Evolutionary conservation across 1,140 invertebrate species (phyloP), one percentile per base, ranked within the genome.

Genomic region (Metaphire vulgaris): DNA sequence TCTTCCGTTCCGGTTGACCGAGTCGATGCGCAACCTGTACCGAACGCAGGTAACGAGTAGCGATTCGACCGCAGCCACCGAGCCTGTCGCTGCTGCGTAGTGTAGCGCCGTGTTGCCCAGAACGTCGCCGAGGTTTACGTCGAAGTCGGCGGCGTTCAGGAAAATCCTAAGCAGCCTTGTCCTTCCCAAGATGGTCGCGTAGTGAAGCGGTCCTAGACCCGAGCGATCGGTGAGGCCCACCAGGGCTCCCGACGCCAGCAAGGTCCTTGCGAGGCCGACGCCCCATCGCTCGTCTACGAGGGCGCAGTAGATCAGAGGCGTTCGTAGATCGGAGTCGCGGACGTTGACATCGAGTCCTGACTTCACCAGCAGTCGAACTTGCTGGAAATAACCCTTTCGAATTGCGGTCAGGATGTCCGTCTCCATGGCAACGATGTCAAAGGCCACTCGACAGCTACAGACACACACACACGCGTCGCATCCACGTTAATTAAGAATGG

Each of bases 101-200:
- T 84, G 83, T n/a, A 85, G 79, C 1, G 82, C 80, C 0, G 83
- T 83, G 74, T 84, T 84, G 2, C 84, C 83, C 67, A 78, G 77
- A 74, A 75, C 76, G 76, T 83, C 82, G n/a, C 33, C 69, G 66
- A 80, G 75, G 29, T 79, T 79, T 28, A 83, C 41, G 76, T 83
- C 80, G 72, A 82, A 84, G 72, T 84, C 83, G 14, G 82, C 72
- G 1, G 83, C 81, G 31, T 79, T 77, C 21, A 85, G 80, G 21
- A 83, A 76, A 15, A 83, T 76, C 33, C 74, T 76, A 2, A 80
- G 75, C 66, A 84, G 70, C 33, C 80, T 69, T 29, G 79, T 26
- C n/a, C 81, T 77, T 72, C 79, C 79, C 34, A 81, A 83, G 0
- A 84, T 81, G 70, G 80, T 81, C 2, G 81, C 81, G 76, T 84